Evolutionary conservation across 2,797 vertebrate genomes (phyloP).

Genomic region (Loriculus beryllinus): DNA sequence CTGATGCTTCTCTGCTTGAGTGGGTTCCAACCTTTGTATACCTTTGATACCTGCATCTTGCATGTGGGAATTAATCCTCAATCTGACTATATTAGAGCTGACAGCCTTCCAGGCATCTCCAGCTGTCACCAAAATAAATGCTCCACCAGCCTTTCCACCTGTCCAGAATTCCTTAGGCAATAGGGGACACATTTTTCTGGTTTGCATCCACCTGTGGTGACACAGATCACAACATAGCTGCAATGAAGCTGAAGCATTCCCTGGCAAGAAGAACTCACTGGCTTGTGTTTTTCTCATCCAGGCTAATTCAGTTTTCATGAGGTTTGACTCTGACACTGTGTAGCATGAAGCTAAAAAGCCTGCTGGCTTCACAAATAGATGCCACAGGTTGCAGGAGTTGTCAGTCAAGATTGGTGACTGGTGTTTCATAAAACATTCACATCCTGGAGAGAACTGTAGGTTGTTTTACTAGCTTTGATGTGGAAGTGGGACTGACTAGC

Average conservation of each 20-base stretch:
- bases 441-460: not conserved
- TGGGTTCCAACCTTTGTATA: slow-evolving; percentile 27
- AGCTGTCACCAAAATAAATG: slow-evolving; percentile 55
- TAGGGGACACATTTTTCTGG: not conserved
- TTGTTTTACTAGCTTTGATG: slow-evolving; percentile 8
- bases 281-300: not conserved
- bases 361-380: not conserved
- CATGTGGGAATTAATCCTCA: slow-evolving; percentile 29
- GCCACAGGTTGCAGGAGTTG: not conserved
- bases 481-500: not conserved
- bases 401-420: not conserved
- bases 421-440: not conserved
- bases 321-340: not conserved
- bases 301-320: not conserved
- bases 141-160: not conserved
- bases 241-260: not conserved
- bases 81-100: slow-evolving; percentile 25
- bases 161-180: not conserved
- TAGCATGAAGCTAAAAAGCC: not conserved
- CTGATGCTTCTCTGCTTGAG: not conserved
- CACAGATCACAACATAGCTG: not conserved
- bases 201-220: not conserved
- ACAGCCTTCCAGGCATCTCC: slow-evolving; percentile 36
- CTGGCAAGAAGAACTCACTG: not conserved
- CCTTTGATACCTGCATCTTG: slow-evolving; percentile 16